Evolutionary conservation across 1,140 invertebrate genomes (phyloP), one percentile per base, ranked within the genome.

Genomic region (Drosophila suzukii): DNA sequence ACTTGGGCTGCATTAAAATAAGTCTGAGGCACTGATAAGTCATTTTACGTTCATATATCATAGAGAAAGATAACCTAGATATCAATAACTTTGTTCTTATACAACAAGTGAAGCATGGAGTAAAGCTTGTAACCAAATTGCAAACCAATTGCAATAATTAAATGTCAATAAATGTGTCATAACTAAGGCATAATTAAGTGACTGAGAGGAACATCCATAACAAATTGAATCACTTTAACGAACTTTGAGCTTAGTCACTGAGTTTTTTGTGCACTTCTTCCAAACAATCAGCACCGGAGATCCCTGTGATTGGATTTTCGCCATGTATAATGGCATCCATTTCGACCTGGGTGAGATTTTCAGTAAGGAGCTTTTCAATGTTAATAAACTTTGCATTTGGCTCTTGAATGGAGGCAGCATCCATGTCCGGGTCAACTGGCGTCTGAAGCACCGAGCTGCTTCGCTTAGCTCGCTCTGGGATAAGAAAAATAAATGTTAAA

Each of bases 251-350:
- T 71, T 13, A 39, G 27, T 72, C 77, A 68, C 38, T 67, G 46
- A 81, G 75, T 17, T 46, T 65, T 74, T 75, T 72, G 60, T 60
- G 60, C 57, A 36, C 39, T 44, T 55, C 11, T 20, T 44, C 13
- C 30, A 65, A 86, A 46, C 76, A 77, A 60, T 84, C 81, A 44
- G 77, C 66, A 75, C 88, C 88, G 2, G 79, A 59, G 30, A 91
- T 91, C 44, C 89, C 90, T 6, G 89, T 91, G 38, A 50, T 76
- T 6, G 71, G 47, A 27, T 86, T 86, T 39, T 83, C 81, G 30
- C 79, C 85, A 49, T 91, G 90, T 50, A 91, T 84, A 41, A 91
- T 90, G 5, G 81, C 55, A 54, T 91, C 90, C 79, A 91, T 86
- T 81, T 91, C 81, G 38, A 84, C 82, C 75, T 91, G 80, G 1